Conservation (phyloP, 2,888 invertebrate species). For the Chymomyza caudatula region DNA sequence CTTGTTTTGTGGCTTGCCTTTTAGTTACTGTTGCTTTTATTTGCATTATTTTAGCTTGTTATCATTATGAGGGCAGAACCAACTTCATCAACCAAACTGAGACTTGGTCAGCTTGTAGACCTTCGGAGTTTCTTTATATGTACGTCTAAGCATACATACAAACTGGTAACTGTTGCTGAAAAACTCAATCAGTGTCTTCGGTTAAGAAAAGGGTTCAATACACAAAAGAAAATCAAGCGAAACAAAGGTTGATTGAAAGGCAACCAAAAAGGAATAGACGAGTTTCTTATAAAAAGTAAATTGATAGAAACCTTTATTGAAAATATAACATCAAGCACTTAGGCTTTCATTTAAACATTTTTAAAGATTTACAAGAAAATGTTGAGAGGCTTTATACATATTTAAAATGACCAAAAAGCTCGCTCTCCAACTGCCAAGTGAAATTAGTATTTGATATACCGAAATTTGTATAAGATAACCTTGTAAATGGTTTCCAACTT, state of each 20-base stretch:
- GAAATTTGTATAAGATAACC: too few species aligned
- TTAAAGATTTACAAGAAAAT: too few species aligned
- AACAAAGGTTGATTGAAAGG: constrained; percentile 1
- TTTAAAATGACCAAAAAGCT: too few species aligned
- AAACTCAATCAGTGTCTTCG: not conserved
- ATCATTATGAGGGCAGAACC: constrained; percentile 2
- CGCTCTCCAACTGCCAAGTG: too few species aligned
- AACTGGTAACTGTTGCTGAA: not conserved
- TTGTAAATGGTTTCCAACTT: too few species aligned
- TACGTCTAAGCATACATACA: not conserved
- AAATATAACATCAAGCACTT: constrained; percentile 43
- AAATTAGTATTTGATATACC: too few species aligned
- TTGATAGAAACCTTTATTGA: not conserved
- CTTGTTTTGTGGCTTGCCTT: constrained; percentile 17
- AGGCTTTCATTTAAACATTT: too few species aligned
- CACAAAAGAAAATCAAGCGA: not conserved
- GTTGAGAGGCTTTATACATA: too few species aligned
- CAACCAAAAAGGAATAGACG: not conserved
- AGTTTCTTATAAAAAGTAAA: not conserved
- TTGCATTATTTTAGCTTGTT: constrained; percentile 27
- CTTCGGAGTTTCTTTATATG: not conserved
- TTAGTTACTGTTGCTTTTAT: constrained; percentile 55
- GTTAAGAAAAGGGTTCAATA: not conserved
- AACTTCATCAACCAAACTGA: not conserved
- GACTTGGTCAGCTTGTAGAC: not conserved